Evolutionary conservation across 2,888 invertebrate species (phyloP), one percentile per base, ranked within the genome.

Genomic region (Phortica magna): DNA sequence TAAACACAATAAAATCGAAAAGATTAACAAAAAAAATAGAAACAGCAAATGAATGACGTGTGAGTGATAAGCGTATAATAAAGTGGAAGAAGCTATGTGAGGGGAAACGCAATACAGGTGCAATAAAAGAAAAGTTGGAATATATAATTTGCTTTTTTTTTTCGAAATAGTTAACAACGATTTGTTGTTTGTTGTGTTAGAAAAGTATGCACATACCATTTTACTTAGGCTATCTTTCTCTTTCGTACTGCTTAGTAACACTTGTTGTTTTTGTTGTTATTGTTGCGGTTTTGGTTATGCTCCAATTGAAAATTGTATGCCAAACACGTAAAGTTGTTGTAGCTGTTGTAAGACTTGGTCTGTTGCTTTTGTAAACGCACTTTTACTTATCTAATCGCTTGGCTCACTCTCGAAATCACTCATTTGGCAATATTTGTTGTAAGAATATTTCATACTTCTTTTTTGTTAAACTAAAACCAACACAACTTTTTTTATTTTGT

Each of bases 1-100:
- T 39, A 87, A 85, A 80, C 82, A 79, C 84, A 85, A 83, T 75
- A 81, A 75, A 78, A 85, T 83, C 84, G 83, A 88, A 85, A 85
- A 86, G 86, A 88, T 85, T 22, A 9, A 85, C 82, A 85, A 78
- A 81, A 87, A 88, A 88, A 87, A 88, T 85, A 6, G 14, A 48
- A 48, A 48, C 2, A 2, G 14, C 48, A 14, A 48, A 14, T 48
- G 48, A 12, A 14, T 48, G 48, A 14, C 14, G 48, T 48, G 48
- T 48, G 14, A 48, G 14, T 48, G 48, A 48, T 48, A 48, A 48
- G 48, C 48, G 48, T 31, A 4, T 12, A 48, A 1, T 48, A 14
- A 48, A 48, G 48, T 6, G 14, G 2, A 43, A 43, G 10, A 10
- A 43, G 43, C 6, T n/a, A n/a, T 31, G 5, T 31, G 31, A 31